Percentiles rank a stretch among this genome's conserved stretches.
Conservation (phyloP, 2,888 invertebrate genomes). For the Drosophila peninsularis region DNA sequence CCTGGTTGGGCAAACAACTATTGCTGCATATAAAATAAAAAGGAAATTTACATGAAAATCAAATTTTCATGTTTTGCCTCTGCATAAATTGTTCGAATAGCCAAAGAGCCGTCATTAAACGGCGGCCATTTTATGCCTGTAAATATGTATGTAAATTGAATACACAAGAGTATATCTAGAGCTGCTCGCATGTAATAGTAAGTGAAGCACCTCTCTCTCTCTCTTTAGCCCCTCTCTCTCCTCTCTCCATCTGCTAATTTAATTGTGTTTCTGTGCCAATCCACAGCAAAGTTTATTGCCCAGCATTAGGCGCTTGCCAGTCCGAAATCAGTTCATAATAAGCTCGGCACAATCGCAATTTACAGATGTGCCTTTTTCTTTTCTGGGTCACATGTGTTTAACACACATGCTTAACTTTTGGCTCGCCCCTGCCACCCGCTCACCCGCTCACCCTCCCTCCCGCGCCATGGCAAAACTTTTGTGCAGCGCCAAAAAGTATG, state of each 20-base stretch:
- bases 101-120: slow-evolving; percentile 24
- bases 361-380: slow-evolving; percentile 35
- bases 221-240: background rate
- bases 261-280: slow-evolving; percentile 64
- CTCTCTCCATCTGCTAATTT: slow-evolving; percentile 43
- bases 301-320: slow-evolving; percentile 37
- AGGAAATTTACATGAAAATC: slow-evolving; percentile 69
- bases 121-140: slow-evolving; percentile 23
- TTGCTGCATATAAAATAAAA: slow-evolving; percentile 18
- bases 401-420: slow-evolving; percentile 66
- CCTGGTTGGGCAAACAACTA: slow-evolving; percentile 55
- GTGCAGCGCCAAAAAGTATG: slow-evolving; percentile 47
- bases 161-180: background rate
- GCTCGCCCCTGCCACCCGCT: background rate
- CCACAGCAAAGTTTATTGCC: slow-evolving; percentile 39
- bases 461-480: slow-evolving; percentile 32
- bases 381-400: slow-evolving; percentile 68
- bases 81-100: slow-evolving; percentile 57
- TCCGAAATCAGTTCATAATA: slow-evolving; percentile 71
- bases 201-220: background rate
- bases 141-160: slow-evolving; percentile 18
- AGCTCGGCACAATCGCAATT: slow-evolving; percentile 47
- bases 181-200: background rate
- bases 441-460: background rate
- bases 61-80: slow-evolving; percentile 66